phyloP scores from a whole-genome alignment of 2,113 vertebrate genomes.

The Pongo abelii region DNA sequence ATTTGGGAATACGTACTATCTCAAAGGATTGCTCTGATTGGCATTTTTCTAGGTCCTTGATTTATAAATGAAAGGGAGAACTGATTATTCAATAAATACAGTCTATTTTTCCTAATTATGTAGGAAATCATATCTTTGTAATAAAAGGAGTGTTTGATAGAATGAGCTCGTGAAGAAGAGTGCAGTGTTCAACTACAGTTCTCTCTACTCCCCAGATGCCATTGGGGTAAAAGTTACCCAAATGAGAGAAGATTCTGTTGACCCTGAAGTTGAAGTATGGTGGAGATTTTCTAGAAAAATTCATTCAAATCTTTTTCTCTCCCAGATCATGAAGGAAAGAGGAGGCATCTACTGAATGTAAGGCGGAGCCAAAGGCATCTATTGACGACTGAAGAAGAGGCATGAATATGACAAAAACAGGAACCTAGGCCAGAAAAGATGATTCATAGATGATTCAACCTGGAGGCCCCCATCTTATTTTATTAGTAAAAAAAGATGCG shows the following conservation, averaged over 20 bases:
- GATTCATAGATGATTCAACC: background rate
- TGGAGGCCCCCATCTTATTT: slow-evolving; percentile 12
- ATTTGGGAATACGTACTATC: background rate
- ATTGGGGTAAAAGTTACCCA: background rate
- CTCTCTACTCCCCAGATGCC: background rate
- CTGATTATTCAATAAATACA: background rate
- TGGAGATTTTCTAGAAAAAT: background rate
- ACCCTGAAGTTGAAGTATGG: background rate
- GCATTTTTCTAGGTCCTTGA: background rate
- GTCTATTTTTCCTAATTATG: background rate
- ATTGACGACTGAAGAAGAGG: background rate
- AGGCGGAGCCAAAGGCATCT: background rate
- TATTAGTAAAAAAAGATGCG: slow-evolving; percentile 58
- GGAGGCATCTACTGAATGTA: background rate
- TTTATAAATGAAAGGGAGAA: background rate
- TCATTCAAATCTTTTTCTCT: background rate
- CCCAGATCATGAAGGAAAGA: background rate
- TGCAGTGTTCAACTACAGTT: background rate
- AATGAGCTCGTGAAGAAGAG: background rate
- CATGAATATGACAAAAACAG: background rate
- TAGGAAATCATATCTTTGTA: background rate
- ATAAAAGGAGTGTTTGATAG: background rate
- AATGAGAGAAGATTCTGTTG: background rate
- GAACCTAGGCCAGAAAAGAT: background rate
- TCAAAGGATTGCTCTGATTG: background rate